These are phyloP conservation scores for Caenorhabditis panamensis DNA, from an alignment of 2,888 invertebrate genomes.

Conservation along the genomic window DNA sequence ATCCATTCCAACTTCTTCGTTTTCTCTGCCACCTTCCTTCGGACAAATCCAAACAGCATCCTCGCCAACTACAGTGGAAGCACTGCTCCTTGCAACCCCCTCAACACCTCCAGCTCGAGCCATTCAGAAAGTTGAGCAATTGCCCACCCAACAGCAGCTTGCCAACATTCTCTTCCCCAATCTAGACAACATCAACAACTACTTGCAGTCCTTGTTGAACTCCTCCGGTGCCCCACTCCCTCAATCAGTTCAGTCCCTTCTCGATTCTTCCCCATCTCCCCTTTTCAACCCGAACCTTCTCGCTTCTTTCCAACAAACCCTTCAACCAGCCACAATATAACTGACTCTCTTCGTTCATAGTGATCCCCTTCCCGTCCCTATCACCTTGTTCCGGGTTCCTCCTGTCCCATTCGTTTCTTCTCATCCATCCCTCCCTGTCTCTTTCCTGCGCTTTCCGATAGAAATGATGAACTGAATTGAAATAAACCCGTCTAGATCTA, in stretches of 20 bases:
- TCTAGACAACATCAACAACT: constrained; percentile 17
- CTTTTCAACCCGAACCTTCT: constrained; percentile 19
- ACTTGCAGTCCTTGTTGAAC: constrained; percentile 7
- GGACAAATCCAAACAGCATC: constrained; percentile 29
- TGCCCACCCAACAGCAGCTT: constrained; percentile 10
- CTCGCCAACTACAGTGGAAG: constrained; percentile 28
- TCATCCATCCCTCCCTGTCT: constrained; percentile 1
- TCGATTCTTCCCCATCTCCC: constrained; percentile 21
- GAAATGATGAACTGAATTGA: constrained; percentile 1
- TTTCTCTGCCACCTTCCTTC: background rate
- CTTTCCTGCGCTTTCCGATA: constrained; percentile 11
- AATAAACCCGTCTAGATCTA: constrained; percentile 19
- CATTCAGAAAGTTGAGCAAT: constrained; percentile 45
- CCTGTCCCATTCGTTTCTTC: background rate
- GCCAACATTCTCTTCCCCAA: constrained; percentile 1
- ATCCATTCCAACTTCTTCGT: constrained; percentile 14
- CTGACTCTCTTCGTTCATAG: background rate
- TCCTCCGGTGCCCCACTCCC: background rate
- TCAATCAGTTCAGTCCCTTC: constrained; percentile 6
- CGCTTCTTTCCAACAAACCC: constrained; percentile 19
- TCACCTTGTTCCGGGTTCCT: constrained; percentile 32
- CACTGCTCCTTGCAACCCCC: constrained; percentile 2
- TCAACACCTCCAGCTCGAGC: constrained; percentile 21
- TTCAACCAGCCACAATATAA: constrained; percentile 38
- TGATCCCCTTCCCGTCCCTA: constrained; percentile 11